Base-by-base conservation (phyloP, 2,888 invertebrate genomes). In the Acleris holmiana region DNA sequence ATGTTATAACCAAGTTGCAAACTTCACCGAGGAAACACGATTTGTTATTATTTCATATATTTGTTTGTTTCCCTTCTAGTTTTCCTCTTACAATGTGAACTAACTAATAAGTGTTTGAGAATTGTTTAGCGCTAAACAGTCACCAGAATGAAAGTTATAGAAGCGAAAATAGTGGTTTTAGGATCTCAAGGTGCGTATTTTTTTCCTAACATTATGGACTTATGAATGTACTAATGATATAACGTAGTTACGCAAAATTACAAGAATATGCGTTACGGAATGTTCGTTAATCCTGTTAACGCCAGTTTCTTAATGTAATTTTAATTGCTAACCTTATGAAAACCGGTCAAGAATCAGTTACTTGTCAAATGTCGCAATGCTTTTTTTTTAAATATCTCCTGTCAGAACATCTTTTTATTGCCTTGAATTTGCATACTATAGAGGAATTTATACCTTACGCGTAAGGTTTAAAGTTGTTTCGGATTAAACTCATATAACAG, bases 121-220 rank as follows among this genome's bases (percentile, higher is more conserved):
- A 44, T 49, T 7, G 21, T 53, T 53, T 71, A 62, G 67, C 70
- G 68, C 71, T 55, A 60, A 66, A 62, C 53, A 66, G 41, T 53
- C 53, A 44, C 67, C 65, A 86, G 82, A 82, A 97, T 97, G 97
- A 95, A 94, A 85, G 95, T 94, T 69, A 93, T 96, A 70, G 95
- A 96, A 84, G 97, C 96, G 67, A 98, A 98, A 94, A 95, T 97
- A 58, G 97, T 98, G 57, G 95, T 97, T 71, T 93, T 98, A 66
- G 98, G 98, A 61, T 94, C 96, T 58, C 95, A 96, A 94, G 96
- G 96, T 96, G 93, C 93, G 83, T 76, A 54, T 55, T 63, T 53
- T 46, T 56, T 68, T 63, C 49, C 61, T 49, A 13, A 13, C 35
- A 13, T 35, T 35, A 35, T 35, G 35, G 4, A 35, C 35, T 10